These are phyloP conservation scores for Oreochromis niloticus DNA, from an alignment of 2,113 vertebrate species.

Conservation along the genomic window DNA sequence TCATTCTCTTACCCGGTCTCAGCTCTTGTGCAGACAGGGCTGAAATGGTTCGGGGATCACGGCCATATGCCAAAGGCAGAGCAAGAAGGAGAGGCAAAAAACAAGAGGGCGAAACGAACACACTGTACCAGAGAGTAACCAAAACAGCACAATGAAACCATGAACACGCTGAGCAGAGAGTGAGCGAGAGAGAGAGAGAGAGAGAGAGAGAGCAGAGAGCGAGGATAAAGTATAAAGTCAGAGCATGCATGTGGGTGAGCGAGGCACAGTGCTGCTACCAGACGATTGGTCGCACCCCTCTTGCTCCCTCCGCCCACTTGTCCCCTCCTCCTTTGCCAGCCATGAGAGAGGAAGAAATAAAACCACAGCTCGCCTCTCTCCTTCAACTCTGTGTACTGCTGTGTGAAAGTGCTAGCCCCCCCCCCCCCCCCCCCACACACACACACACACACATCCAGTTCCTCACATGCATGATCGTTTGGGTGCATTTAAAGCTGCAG, in stretches of 20 bases:
- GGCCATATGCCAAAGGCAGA: background rate
- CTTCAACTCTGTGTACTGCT: background rate
- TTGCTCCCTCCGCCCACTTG: slow-evolving; percentile 49
- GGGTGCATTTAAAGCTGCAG: background rate
- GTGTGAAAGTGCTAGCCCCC: background rate
- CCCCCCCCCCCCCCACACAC: background rate
- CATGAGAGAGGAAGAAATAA: slow-evolving; percentile 20
- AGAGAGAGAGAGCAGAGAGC: background rate
- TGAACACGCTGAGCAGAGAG: background rate
- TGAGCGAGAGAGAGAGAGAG: background rate
- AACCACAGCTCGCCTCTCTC: slow-evolving; percentile 3
- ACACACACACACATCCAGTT: background rate
- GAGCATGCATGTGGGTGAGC: background rate
- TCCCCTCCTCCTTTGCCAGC: slow-evolving; percentile 33
- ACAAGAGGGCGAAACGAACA: background rate
- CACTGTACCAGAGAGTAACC: slow-evolving; percentile 21
- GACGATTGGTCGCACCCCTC: slow-evolving; percentile 75
- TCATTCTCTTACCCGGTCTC: background rate
- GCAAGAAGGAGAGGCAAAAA: background rate
- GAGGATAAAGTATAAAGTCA: background rate
- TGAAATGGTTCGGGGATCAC: slow-evolving; percentile 14
- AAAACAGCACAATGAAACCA: background rate
- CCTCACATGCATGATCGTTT: background rate
- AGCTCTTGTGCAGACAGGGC: background rate
- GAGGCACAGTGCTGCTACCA: slow-evolving; percentile 12